Evolutionary conservation across 1,140 invertebrate species (phyloP), one percentile per base, ranked within the genome.

Genomic region (Ceratina calcarata): DNA sequence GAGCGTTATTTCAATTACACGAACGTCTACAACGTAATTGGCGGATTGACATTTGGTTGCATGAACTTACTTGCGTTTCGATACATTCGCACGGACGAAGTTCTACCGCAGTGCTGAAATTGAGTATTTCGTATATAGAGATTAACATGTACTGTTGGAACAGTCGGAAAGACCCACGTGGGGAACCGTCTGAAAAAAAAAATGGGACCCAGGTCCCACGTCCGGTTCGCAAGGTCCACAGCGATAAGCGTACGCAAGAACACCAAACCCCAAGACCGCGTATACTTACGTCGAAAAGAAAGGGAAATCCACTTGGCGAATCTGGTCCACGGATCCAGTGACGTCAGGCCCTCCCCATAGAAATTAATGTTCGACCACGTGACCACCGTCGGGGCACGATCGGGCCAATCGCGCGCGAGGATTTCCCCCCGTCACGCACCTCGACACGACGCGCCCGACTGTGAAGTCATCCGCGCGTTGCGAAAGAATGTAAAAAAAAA

Each of bases 301-400:
- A 82, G 72, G 80, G 73, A 86, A 86, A 85, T 32, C 53, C 67
- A 75, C 72, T 75, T 62, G 60, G 72, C 58, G 58, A 78, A 85
- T 85, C 80, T 86, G 84, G 80, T 80, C 75, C 72, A 85, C 60
- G 68, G 71, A 71, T 76, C 83, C 71, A 62, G 45, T 77, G 85
- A 85, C 84, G 80, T 83, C 80, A 86, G 53, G 74, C 74, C 74
- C 72, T 85, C 80, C 84, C 83, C 83, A 77, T 86, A 82, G 84
- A 86, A 86, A 86, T 86, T 86, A 82, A 85, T 76, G 70, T 57
- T 37, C 18, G 45, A 67, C 66, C 84, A 85, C 80, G 79, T 85
- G 84, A 82, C 58, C 68, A 53, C 45, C 70, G 62, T 85, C 80
- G n/a, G 71, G 61, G 79, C 66, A 78, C 61, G 74, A 55, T 67